Evolutionary conservation across 2,113 vertebrate species (phyloP), one percentile per base, ranked within the genome.

Genomic region (Xiphophorus hellerii): DNA sequence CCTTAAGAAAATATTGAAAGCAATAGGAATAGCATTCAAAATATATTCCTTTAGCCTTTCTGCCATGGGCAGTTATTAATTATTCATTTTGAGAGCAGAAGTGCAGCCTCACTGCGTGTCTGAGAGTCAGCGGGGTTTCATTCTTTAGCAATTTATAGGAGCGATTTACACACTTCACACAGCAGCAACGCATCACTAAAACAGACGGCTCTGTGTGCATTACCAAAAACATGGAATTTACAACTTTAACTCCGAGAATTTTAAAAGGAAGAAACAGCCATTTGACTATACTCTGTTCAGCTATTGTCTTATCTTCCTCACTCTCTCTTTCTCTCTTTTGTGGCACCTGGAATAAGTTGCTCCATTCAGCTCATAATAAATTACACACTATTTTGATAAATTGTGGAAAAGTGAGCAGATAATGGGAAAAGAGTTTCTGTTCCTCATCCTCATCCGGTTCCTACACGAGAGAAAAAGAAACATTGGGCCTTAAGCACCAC

Each of bases 381-480:
- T 48, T 4, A 20, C 15, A 17, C 4, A 6, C 44, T 5, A 48
- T 48, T 48, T 48, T 20, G 14, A 48, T 48, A 20, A 42, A 42
- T 42, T 4, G 39, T 42, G 13, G 13, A 42, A 5, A 48, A 20
- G 14, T 48, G 14, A 48, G 13, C 12, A 42, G 39, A 13, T 42
- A 14, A 20, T 7, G 48, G 48, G 20, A 54, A 54, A 77, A 85
- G 74, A 65, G 63, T 37, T 37, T 11, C 33, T 68, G 64, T 44
- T 30, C 54, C 76, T 54, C 51, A 77, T 78, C 62, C 66, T 69
- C 33, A 67, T 5, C 13, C 62, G 73, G 15, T 51, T 27, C 73
- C 31, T 17, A 62, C 12, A 27, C 10, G 2, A n/a, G 11, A 61
- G 25, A 61, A 13, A 12, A 29, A 61, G 25, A 61, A n/a, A 27